Conservation (phyloP, 2,888 invertebrate genomes). For the Monopis laevigella region DNA sequence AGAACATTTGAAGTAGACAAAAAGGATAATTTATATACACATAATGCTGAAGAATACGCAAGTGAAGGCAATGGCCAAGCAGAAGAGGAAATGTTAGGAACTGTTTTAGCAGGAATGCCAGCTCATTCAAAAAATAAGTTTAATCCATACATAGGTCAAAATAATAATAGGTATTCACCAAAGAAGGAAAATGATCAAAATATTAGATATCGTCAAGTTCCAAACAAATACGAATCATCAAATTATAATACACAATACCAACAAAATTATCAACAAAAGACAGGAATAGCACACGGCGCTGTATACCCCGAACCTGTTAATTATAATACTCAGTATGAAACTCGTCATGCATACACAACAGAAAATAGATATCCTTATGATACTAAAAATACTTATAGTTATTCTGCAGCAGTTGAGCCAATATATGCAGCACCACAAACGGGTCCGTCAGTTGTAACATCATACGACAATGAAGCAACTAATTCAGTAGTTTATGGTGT, state of each 20-base stretch:
- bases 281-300: conserved; percentile 56
- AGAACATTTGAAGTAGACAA: conserved; percentile 73
- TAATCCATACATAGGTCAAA: conserved; percentile 56
- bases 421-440: conserved; percentile 54
- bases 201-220: conserved; percentile 51
- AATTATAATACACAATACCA: conserved; percentile 50
- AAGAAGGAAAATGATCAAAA: conserved; percentile 49
- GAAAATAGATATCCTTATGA: conserved; percentile 46
- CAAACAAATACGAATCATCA: conserved; percentile 39
- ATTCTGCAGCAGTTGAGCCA: conserved; percentile 47
- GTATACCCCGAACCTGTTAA: conserved; percentile 49
- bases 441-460: conserved; percentile 38
- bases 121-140: conserved; percentile 52
- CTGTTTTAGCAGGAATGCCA: conserved; percentile 77
- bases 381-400: conserved; percentile 35
- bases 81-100: conserved; percentile 81
- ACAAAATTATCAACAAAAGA: conserved; percentile 57
- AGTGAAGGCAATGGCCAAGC: conserved; percentile 73
- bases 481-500: conserved; percentile 54
- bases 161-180: conserved; percentile 38
- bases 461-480: conserved; percentile 42
- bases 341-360: conserved; percentile 48
- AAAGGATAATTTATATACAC: conserved; percentile 72
- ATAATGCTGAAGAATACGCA: conserved; percentile 74
- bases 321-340: conserved; percentile 49